Percentiles rank a stretch among this genome's conserved stretches.
phyloP scores from a whole-genome alignment of 2,797 vertebrate species.

The Cottoperca gobio region DNA sequence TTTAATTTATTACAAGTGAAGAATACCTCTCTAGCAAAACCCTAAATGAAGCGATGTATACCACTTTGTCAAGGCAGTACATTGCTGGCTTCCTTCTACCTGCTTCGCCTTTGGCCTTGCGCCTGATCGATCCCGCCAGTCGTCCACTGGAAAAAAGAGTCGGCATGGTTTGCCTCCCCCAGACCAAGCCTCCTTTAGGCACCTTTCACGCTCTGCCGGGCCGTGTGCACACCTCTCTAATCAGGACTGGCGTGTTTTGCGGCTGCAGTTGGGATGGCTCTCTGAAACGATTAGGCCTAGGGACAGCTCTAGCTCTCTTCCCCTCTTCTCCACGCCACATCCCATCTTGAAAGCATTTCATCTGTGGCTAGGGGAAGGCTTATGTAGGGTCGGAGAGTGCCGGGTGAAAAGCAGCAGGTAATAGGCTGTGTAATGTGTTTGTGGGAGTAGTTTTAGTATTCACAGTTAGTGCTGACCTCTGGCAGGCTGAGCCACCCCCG shows the following conservation, averaged over 20 bases:
- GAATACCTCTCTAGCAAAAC: conserved; percentile 41
- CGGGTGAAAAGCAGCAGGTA: conserved; percentile 81
- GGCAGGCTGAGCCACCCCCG: conserved; percentile 73
- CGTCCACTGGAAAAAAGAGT: conserved; percentile 43
- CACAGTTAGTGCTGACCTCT: conserved; percentile 81
- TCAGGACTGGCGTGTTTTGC: conserved; percentile 78
- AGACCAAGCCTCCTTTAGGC: conserved; percentile 60
- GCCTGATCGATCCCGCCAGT: conserved; percentile 74
- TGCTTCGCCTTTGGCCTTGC: conserved; percentile 66
- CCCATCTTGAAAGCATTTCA: conserved; percentile 86
- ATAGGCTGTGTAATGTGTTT: conserved; percentile 84
- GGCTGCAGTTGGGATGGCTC: conserved; percentile 76
- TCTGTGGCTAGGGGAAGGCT: conserved; percentile 76
- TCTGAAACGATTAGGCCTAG: conserved; percentile 81
- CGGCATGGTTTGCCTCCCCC: conserved; percentile 48
- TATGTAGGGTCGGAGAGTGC: conserved; percentile 65
- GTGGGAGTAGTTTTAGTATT: conserved; percentile 81
- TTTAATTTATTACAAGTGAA: conserved; percentile 59
- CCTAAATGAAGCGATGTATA: conserved; percentile 62
- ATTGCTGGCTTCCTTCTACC: conserved; percentile 52
- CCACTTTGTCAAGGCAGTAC: conserved; percentile 57
- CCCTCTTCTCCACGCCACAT: conserved; percentile 81
- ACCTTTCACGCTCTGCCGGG: conserved; percentile 73
- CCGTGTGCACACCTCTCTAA: conserved; percentile 75
- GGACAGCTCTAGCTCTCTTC: conserved; percentile 79